Conservation (phyloP, 2,797 vertebrate genomes). For the Myotis vivesi region DNA sequence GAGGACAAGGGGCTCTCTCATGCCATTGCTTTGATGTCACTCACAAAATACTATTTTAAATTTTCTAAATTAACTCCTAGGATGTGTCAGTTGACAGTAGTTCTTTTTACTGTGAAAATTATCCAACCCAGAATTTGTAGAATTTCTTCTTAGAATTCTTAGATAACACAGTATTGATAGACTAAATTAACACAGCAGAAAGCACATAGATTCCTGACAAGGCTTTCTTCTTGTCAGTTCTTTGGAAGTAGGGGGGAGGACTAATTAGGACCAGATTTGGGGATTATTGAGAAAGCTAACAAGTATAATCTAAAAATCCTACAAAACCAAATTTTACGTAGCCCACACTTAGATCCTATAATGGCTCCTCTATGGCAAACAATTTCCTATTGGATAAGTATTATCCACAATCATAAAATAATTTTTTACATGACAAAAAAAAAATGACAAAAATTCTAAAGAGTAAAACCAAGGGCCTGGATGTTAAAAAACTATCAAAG, state of each 20-base stretch:
- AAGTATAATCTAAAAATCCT: background rate
- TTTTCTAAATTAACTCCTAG: constrained; percentile 26
- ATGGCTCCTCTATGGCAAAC: background rate
- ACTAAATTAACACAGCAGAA: constrained; percentile 24
- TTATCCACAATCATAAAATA: constrained; percentile 19
- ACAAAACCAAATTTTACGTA: constrained; percentile 7
- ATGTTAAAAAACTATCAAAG: constrained; percentile 35
- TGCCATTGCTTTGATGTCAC: no score
- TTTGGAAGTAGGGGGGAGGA: background rate
- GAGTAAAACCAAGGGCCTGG: background rate
- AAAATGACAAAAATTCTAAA: constrained; percentile 1
- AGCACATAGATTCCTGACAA: constrained; percentile 6
- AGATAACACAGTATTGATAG: background rate
- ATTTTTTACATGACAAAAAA: constrained; percentile 32
- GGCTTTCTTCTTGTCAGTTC: background rate
- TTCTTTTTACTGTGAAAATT: constrained; percentile 25
- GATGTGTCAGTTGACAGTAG: background rate
- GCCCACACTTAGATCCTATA: background rate
- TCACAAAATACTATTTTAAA: background rate
- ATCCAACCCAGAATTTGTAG: background rate
- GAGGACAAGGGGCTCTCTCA: no score
- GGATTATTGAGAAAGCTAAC: background rate
- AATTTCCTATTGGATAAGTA: background rate
- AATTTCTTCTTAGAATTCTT: constrained; percentile 28
- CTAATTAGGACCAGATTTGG: constrained; percentile 27